Percentiles rank a stretch among this genome's conserved stretches.
These are phyloP conservation scores for Lophura nycthemera DNA, from an alignment of 2,113 vertebrate genomes.

Conservation along the genomic window DNA sequence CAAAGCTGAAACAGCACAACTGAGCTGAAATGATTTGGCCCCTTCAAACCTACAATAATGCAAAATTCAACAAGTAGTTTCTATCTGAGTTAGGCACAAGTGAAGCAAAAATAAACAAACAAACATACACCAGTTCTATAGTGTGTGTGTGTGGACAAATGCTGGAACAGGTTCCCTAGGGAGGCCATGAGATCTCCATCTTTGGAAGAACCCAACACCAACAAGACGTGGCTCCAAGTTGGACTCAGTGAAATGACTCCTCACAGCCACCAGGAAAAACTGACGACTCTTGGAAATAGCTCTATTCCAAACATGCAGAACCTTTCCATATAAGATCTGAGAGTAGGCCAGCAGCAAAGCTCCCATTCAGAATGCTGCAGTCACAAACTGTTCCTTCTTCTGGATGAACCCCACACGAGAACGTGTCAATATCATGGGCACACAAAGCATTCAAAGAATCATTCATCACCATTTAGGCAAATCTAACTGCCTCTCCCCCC, in stretches of 20 bases:
- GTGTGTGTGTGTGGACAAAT: neutral
- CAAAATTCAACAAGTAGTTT: neutral
- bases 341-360: neutral
- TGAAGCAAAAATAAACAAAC: neutral
- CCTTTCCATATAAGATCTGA: neutral
- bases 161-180: neutral
- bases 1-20: neutral
- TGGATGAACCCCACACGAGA: neutral
- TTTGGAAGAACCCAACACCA: neutral
- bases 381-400: neutral
- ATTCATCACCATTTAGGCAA: neutral
- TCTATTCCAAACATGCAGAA: neutral
- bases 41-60: neutral
- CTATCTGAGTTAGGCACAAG: accelerated
- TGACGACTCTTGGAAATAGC: neutral
- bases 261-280: neutral
- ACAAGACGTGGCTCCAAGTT: accelerated
- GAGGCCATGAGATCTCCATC: neutral
- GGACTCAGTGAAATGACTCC: neutral
- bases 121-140: neutral
- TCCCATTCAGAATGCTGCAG: neutral
- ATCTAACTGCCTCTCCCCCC: neutral
- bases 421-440: accelerated
- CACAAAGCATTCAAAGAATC: neutral
- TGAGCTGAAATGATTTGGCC: neutral